Base-by-base conservation (phyloP, 1,140 invertebrate genomes). In the Monochamus saltuarius region DNA sequence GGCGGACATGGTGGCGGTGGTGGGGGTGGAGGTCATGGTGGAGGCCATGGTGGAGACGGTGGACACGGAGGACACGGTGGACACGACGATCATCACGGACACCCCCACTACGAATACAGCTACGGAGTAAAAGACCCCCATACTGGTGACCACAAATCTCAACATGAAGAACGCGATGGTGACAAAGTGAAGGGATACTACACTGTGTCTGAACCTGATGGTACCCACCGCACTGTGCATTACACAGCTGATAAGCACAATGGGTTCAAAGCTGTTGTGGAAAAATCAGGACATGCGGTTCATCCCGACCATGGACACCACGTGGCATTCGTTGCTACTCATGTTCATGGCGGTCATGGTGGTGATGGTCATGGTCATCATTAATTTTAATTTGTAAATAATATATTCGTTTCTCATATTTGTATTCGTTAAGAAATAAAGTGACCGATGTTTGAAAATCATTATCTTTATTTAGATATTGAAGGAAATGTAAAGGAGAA, bases 151-250 rank as follows among this genome's bases (percentile, higher is more conserved):
- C 75, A 79, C 57, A 82, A 84, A 72, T 80, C 77, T 58, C 81
- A 83, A 69, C 82, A 84, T 43, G 82, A 83, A 68, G 78, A 75
- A 14, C 75, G 82, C 1, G 73, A 78, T 43, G 85, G 85, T 3
- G 85, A 86, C 68, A 79, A 85, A 11, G 85, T 87, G 8, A 81
- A 85, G 65, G 85, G 85, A 22, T 80, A 80, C 37, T 86, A 86
- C 73, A 84, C 82, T 0, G 71, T 87, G 10, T 77, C 84, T 13
- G 85, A 87, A 60, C 82, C 85, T 82, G 85, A 56, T 80, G 80
- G 42, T 86, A 75, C 81, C 53, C 80, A 83, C 53, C 80, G 85
- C 58, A 82, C 82, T 17, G 85, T 86, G 0, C 82, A 85, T 64
- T 87, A 88, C 72, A 84, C 83, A 2, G 82, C 83, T 19, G 82